Conservation (phyloP, 2,888 invertebrate genomes). For the Galeruca laticollis region DNA sequence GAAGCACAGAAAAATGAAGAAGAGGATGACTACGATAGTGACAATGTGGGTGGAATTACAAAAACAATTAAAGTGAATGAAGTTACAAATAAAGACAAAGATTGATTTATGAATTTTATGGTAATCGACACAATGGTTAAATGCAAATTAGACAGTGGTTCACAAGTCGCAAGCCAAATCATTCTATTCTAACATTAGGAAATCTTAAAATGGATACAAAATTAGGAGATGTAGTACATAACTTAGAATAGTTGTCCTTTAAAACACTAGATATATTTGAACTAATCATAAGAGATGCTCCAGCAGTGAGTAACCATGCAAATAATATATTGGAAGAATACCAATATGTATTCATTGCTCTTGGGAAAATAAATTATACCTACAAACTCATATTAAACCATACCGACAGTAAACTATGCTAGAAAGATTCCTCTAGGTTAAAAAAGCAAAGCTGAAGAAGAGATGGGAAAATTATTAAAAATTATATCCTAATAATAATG, state of each 20-base stretch:
- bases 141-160: slow-evolving; percentile 1
- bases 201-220: not conserved
- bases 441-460: not conserved
- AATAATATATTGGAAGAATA: not conserved
- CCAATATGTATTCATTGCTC: not conserved
- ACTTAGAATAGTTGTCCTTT: not conserved
- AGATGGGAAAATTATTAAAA: not conserved
- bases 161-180: not conserved
- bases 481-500: not conserved
- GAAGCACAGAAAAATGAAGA: too few relatives aligned
- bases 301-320: not conserved
- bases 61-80: too few relatives aligned
- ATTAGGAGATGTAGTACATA: not conserved
- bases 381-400: not conserved
- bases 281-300: not conserved
- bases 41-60: too few relatives aligned
- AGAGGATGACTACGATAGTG: too few relatives aligned
- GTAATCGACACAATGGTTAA: not conserved
- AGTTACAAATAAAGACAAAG: too few relatives aligned
- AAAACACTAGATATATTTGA: not conserved
- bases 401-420: not conserved
- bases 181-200: not conserved
- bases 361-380: not conserved
- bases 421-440: not conserved
- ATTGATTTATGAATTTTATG: too few relatives aligned